Evolutionary conservation across 1,140 invertebrate genomes (phyloP), one percentile per base, ranked within the genome.

Genomic region (Drosophila prosaltans): DNA sequence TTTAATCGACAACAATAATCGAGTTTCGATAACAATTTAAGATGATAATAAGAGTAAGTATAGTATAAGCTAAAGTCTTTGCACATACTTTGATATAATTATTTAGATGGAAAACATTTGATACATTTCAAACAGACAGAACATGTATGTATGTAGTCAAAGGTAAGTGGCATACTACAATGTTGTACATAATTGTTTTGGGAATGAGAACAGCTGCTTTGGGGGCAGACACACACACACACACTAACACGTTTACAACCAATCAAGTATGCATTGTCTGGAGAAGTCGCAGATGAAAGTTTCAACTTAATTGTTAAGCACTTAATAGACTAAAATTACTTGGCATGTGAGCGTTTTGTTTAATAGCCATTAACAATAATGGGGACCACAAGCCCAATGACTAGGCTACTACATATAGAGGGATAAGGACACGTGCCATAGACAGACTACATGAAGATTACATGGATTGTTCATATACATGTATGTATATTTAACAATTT

Each of bases 321-420:
- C 45, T 64, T 64, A 39, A 64, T 54, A 48, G 24, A 67, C 58
- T 30, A 9, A 16, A 61, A 57, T 67, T 57, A 30, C 54, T 41
- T 70, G 55, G 54, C 62, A 43, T 41, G 61, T 48, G 55, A 63
- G 64, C 71, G 65, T 63, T 82, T 71, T 69, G 72, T 69, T 74
- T 79, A 75, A 82, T 74, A 76, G 63, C 65, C 65, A 78, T 74
- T 71, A 70, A 65, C 64, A 45, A 75, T 60, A 65, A 71, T 41
- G 41, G 8, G 8, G 32, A 36, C 26, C 30, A 58, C 45, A 36
- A 9, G 28, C 4, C 28, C 28, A 16, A 16, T 16, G 16, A 16
- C 16, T 16, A 16, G 16, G 16, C 16, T 16, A 16, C 16, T 16
- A 16, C 16, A 16, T 16, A 16, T 16, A 16, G 16, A 16, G 16